These are phyloP conservation scores for Neogale vison DNA, from an alignment of 2,113 vertebrate genomes.

Conservation along the genomic window DNA sequence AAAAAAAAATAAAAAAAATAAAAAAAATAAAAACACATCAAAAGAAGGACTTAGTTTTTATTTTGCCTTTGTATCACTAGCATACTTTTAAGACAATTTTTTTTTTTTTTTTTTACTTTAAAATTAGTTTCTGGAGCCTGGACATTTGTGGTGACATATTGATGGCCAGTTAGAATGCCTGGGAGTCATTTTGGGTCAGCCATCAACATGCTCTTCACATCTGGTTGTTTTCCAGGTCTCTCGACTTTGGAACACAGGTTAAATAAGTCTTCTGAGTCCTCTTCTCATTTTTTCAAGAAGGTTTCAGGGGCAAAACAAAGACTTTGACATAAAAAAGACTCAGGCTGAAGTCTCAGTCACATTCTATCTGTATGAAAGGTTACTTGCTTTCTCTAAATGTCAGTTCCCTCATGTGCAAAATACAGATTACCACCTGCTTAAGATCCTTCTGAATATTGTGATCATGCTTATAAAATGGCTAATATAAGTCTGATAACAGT, in stretches of 20 bases:
- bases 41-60: slow-evolving; percentile 20
- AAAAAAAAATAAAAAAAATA: too few relatives aligned
- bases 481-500: not conserved
- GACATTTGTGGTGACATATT: not conserved
- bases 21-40: not conserved
- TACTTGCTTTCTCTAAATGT: not conserved
- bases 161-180: not conserved
- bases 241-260: slow-evolving; percentile 26
- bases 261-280: not conserved
- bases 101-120: not conserved
- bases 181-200: not conserved
- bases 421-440: not conserved
- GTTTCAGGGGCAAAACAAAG: not conserved
- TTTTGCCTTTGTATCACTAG: not conserved
- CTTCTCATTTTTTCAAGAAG: slow-evolving; percentile 17
- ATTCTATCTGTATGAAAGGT: not conserved
- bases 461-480: not conserved
- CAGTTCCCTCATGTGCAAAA: not conserved
- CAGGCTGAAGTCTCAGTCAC: not conserved
- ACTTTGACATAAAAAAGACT: not conserved
- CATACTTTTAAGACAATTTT: not conserved
- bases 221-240: not conserved
- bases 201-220: not conserved
- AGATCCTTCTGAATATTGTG: not conserved
- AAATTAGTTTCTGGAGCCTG: not conserved